Conservation (phyloP, 2,888 invertebrate species). For the Pseudococcus viburni region DNA sequence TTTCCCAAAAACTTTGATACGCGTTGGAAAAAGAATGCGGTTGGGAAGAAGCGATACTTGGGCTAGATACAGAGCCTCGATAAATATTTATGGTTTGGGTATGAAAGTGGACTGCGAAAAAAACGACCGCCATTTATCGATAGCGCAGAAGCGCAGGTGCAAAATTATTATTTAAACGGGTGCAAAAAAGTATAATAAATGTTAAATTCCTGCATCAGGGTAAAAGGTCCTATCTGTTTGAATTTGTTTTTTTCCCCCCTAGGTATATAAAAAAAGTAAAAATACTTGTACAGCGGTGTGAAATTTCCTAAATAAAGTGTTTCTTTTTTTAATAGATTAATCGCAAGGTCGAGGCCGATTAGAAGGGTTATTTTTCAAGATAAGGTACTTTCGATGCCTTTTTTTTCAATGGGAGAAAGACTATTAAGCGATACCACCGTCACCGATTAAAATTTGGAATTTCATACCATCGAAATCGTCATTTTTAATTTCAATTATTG, state of each 20-base stretch:
- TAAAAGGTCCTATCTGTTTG: constrained; percentile 7
- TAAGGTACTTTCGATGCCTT: not conserved
- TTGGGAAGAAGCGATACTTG: not conserved
- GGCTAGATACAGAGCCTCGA: not conserved
- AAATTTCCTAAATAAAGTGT: not conserved
- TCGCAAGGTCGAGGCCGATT: constrained; percentile 24
- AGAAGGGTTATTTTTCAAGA: constrained; percentile 26
- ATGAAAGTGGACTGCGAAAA: not conserved
- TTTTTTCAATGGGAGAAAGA: not conserved
- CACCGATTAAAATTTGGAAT: constrained; percentile 8
- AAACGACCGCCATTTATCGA: constrained; percentile 28
- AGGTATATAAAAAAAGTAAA: not conserved
- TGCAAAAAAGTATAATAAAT: constrained; percentile 36
- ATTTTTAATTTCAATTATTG: constrained; percentile 40
- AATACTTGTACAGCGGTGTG: not conserved
- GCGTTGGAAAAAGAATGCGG: not conserved
- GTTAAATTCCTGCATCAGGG: not conserved
- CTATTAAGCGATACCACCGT: constrained; percentile 24
- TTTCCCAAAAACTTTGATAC: not conserved
- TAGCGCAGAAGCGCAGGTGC: constrained; percentile 34
- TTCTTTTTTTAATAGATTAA: not conserved
- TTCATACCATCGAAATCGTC: constrained; percentile 51
- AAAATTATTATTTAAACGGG: constrained; percentile 12
- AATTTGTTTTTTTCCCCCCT: not conserved
- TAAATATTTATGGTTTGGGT: constrained; percentile 20